A percentile compares a stretch with the other conserved stretches of the same genome.
These are phyloP conservation scores for Pseudoips prasinana DNA, from an alignment of 2,888 invertebrate genomes.

Conservation along the genomic window DNA sequence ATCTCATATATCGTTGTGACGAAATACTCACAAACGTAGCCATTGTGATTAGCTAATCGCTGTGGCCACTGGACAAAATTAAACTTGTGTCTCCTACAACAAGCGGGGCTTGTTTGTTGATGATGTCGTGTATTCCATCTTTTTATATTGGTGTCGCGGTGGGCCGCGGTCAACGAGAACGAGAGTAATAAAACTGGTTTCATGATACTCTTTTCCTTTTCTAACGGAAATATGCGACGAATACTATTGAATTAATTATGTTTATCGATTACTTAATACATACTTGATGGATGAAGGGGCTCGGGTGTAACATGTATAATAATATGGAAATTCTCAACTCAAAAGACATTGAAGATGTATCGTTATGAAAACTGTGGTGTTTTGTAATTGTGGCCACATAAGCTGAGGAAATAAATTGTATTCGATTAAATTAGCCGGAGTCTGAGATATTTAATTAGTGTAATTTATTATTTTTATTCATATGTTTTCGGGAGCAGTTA, in stretches of 20 bases:
- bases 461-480: too few species aligned
- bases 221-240: constrained; percentile 56
- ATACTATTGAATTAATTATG: constrained; percentile 61
- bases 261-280: constrained; percentile 60
- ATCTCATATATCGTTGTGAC: constrained; percentile 1
- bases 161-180: constrained; percentile 49
- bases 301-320: constrained; percentile 34
- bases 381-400: constrained; percentile 5
- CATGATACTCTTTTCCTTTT: constrained; percentile 57
- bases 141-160: constrained; percentile 68
- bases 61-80: constrained; percentile 60
- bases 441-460: too few species aligned
- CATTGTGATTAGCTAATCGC: constrained; percentile 78
- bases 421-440: too few species aligned
- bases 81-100: constrained; percentile 63
- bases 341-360: constrained; percentile 15
- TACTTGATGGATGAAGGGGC: constrained; percentile 37
- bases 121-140: constrained; percentile 51
- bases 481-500: too few species aligned
- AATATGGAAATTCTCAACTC: constrained; percentile 19
- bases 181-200: constrained; percentile 63
- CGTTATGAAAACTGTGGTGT: constrained; percentile 29
- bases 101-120: constrained; percentile 69
- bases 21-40: constrained; percentile 72
- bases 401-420: constrained; percentile 4